Conservation (phyloP, 2,113 vertebrate genomes). For the Crotalus viridis region DNA sequence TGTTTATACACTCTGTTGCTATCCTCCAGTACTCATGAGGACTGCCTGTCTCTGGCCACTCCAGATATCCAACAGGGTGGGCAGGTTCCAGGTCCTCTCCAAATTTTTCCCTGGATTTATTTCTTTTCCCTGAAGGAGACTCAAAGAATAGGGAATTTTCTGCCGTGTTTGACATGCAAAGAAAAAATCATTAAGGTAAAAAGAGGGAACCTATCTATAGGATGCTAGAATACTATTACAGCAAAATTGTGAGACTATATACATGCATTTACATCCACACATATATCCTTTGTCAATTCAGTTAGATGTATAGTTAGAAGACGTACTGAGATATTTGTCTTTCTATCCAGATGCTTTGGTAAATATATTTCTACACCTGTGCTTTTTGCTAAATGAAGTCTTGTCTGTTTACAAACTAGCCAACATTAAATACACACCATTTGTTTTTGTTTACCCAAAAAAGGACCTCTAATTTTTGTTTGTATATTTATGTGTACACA, state of each 20-base stretch:
- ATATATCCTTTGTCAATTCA: not conserved
- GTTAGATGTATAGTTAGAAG: not conserved
- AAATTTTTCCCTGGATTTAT: not conserved
- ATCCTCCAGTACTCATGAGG: not conserved
- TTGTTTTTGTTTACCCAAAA: conserved; percentile 15
- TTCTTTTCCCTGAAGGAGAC: not conserved
- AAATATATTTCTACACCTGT: not conserved
- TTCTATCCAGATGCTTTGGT: not conserved
- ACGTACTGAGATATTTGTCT: not conserved
- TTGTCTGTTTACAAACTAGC: not conserved
- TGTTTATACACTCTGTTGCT: not conserved
- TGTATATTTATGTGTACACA: conserved; percentile 41
- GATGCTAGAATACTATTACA: not conserved
- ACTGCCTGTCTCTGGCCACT: not conserved
- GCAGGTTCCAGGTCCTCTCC: not conserved
- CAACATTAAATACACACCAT: not conserved
- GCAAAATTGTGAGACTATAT: not conserved
- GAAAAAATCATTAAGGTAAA: not conserved
- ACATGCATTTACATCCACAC: not conserved
- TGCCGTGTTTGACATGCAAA: not conserved
- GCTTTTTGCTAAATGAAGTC: not conserved
- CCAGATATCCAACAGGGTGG: not conserved
- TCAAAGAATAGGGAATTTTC: not conserved
- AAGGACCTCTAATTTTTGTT: not conserved
- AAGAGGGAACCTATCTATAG: not conserved